Base-by-base conservation (phyloP, 2,113 vertebrate genomes). In the Hassar affinis region DNA sequence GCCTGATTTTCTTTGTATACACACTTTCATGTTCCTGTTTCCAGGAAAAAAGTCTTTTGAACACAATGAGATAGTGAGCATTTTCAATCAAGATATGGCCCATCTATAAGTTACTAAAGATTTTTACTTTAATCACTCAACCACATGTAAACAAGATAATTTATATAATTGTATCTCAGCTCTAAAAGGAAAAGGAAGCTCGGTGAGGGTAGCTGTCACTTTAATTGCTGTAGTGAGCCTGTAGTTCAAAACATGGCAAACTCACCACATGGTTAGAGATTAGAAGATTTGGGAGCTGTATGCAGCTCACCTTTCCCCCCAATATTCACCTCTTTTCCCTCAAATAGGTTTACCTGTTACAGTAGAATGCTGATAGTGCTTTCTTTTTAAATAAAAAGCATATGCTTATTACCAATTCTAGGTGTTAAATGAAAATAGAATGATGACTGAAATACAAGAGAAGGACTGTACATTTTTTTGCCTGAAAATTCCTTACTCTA, bases 191-290 rank as follows among this genome's bases (percentile, higher is more conserved):
- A n/a, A n/a, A 30, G 64, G 35, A 45, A 47, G 51, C 25, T 9
- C 45, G 72, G 75, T 22, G 17, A 74, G 52, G 17, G 75, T 27
- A 12, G 57, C 84, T 52, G 85, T 90, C 84, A 49, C 79, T 72
- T 84, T 91, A 93, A 93, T 93, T 69, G 38, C 84, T 86, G 81
- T 93, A 93, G 93, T 93, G 89, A 92, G 85, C 77, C 12, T 51
- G 66, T 78, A 88, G 86, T 77, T 78, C 86, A 88, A 90, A 75
- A 49, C n/a, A 6, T 25, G 2, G 20, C 42, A 45, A 71, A 25
- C 18, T 4, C 22, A 6, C 45, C 91, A 90, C 91, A 88, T 86
- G 86, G 76, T 68, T 59, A 22, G 64, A 4, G 84, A 69, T 72
- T 56, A 38, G 64, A 68, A 68, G 18, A 83, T 11, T 85, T 35